These are phyloP conservation scores for Rhinichthys klamathensis DNA, from an alignment of 2,113 vertebrate genomes.

Conservation along the genomic window DNA sequence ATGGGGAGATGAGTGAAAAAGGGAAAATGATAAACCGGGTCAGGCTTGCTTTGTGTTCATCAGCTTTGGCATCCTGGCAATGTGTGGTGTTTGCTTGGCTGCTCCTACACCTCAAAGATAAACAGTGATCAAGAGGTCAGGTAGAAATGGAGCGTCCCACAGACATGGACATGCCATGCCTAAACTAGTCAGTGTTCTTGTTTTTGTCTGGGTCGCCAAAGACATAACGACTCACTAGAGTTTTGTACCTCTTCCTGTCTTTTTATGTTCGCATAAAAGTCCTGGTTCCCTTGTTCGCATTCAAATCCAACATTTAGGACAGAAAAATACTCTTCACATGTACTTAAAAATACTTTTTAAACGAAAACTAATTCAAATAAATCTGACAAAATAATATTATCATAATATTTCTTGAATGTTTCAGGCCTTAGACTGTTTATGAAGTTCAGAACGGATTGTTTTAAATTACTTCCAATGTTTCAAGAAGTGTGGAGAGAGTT, in stretches of 20 bases:
- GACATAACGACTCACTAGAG: not conserved
- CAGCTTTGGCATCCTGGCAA: not conserved
- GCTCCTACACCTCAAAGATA: conserved; percentile 29
- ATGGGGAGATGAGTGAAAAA: conserved; percentile 11
- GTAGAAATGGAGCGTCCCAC: not conserved
- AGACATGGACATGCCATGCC: not conserved
- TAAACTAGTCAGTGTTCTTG: not conserved
- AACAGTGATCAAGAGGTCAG: conserved; percentile 14
- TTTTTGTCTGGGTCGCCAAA: not conserved
- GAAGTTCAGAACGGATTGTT: conserved; percentile 55
- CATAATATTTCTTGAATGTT: conserved; percentile 5
- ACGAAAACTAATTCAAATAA: not conserved
- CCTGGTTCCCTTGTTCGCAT: not conserved
- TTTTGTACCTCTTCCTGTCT: not conserved
- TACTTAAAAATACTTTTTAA: not conserved
- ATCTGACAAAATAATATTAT: not conserved
- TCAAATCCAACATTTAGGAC: not conserved
- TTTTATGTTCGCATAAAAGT: not conserved
- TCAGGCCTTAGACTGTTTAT: not conserved
- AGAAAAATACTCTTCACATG: not conserved
- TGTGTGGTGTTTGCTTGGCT: conserved; percentile 36
- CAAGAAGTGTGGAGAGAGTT: not conserved
- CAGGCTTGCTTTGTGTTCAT: not conserved
- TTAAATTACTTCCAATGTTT: conserved; percentile 49
- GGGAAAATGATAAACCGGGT: not conserved